Evolutionary conservation across 2,888 invertebrate genomes (phyloP).

Genomic region (Ditula angustiorana): DNA sequence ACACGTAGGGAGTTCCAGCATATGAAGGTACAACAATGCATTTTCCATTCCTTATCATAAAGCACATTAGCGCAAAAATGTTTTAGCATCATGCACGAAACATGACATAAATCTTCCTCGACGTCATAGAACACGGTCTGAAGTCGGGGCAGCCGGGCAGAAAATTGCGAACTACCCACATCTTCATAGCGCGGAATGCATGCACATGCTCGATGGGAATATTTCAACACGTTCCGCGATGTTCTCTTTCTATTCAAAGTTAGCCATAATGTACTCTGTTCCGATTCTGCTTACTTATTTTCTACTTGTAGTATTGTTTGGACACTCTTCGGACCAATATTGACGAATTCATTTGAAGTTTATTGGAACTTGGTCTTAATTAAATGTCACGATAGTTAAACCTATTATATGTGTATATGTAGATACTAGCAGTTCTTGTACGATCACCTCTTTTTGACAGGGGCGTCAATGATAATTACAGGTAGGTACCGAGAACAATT

Average conservation of each 20-base stretch:
- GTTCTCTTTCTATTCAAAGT: constrained; percentile 36
- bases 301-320: constrained; percentile 10
- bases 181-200: constrained; percentile 23
- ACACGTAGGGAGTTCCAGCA: not conserved
- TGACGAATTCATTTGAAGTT: not conserved
- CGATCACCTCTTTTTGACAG: too few relatives aligned
- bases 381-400: not conserved
- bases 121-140: constrained; percentile 49
- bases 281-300: constrained; percentile 6
- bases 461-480: too few relatives aligned
- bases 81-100: constrained; percentile 47
- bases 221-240: constrained; percentile 33
- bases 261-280: not conserved
- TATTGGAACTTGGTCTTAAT: not conserved
- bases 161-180: constrained; percentile 56
- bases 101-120: constrained; percentile 53
- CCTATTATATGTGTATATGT: too few relatives aligned
- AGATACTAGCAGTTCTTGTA: too few relatives aligned
- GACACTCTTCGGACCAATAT: not conserved
- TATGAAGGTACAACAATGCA: constrained; percentile 11
- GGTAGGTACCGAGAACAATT: too few relatives aligned
- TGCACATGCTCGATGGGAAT: constrained; percentile 33
- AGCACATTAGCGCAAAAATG: constrained; percentile 38
- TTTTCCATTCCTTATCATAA: constrained; percentile 35
- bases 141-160: constrained; percentile 53